Evolutionary conservation across 2,113 vertebrate species (phyloP).

Genomic region (Archilochus colubris): DNA sequence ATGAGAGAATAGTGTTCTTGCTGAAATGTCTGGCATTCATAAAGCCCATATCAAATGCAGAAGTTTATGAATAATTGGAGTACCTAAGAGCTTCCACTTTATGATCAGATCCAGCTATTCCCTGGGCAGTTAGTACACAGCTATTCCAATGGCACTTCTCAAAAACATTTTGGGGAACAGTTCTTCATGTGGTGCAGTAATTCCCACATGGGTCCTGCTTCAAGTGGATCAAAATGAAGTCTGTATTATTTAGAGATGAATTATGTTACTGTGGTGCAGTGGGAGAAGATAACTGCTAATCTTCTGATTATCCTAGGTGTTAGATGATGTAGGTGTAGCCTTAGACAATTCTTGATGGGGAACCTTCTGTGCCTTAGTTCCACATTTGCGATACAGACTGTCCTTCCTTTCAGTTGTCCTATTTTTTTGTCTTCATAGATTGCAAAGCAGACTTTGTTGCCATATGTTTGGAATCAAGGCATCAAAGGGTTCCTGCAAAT

Average conservation of each 20-base stretch:
- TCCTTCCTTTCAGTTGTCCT: neutral
- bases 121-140: neutral
- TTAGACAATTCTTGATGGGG: neutral
- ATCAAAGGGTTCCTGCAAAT: neutral
- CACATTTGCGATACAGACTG: neutral
- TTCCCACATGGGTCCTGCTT: accelerated
- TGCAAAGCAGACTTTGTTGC: neutral
- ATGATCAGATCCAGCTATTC: neutral
- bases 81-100: neutral
- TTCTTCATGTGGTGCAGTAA: neutral
- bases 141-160: neutral
- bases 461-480: neutral
- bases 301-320: neutral
- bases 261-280: neutral
- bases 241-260: neutral
- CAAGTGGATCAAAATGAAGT: neutral
- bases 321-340: neutral
- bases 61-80: neutral
- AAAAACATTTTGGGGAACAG: neutral
- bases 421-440: neutral
- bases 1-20: neutral
- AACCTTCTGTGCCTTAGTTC: neutral
- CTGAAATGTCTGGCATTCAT: neutral
- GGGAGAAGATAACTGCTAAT: neutral
- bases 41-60: neutral